Conservation (phyloP, 1,140 invertebrate species). For the Artemia franciscana region DNA sequence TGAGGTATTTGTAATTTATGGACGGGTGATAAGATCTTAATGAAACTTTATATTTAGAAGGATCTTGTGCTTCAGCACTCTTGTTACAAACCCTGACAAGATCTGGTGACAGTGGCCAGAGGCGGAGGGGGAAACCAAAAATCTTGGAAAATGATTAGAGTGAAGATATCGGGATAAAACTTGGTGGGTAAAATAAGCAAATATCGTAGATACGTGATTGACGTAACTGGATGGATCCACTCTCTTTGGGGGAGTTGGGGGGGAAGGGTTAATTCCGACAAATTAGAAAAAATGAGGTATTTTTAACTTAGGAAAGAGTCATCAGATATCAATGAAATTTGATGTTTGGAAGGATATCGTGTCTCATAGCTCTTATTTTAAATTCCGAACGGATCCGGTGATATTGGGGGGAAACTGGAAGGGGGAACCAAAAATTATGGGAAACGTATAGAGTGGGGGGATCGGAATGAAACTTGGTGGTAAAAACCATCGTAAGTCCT, state of each 20-base stretch:
- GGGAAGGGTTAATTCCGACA: background rate
- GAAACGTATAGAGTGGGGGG: background rate
- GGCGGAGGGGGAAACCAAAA: no score
- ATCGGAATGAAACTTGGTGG: background rate
- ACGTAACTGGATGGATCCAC: background rate
- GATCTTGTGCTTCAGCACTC: no score
- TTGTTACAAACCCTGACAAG: no score
- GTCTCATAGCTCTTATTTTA: background rate
- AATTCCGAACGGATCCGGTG: background rate
- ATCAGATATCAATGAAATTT: background rate
- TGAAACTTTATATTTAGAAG: no score
- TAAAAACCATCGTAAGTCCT: background rate
- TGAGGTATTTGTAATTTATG: no score
- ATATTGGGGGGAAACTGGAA: background rate
- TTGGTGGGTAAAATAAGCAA: no score
- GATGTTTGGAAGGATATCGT: background rate
- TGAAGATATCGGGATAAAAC: no score
- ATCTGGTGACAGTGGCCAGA: no score
- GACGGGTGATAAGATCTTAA: no score
- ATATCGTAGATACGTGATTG: no score
- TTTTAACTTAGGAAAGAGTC: background rate
- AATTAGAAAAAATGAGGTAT: background rate
- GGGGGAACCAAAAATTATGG: background rate
- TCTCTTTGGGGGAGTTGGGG: background rate
- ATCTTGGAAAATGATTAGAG: no score